These are phyloP conservation scores for Crypturellus tataupa DNA, from an alignment of 2,797 vertebrate genomes.

Conservation along the genomic window DNA sequence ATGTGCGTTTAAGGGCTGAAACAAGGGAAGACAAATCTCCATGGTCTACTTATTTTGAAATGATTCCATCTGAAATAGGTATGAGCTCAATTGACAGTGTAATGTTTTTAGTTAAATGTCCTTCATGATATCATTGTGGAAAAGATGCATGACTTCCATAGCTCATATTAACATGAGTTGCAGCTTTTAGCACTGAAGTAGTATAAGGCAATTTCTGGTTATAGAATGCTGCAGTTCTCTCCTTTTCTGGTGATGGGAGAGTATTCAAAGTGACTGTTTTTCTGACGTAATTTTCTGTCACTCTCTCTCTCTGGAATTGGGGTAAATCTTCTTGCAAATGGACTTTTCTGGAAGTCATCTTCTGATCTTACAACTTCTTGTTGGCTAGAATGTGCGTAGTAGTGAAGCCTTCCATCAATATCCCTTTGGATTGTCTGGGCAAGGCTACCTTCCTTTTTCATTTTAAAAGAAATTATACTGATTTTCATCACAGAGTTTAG, in stretches of 20 bases:
- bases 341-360: not conserved
- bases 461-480: not conserved
- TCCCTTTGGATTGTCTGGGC: not conserved
- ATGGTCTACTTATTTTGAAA: conserved; percentile 25
- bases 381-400: not conserved
- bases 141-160: accelerated
- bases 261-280: not conserved
- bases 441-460: not conserved
- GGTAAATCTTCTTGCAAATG: not conserved
- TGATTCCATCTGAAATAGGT: conserved; percentile 62
- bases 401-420: not conserved
- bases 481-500: not conserved
- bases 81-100: not conserved
- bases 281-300: not conserved
- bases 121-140: not conserved
- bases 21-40: conserved; percentile 30
- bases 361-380: not conserved
- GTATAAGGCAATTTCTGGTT: not conserved
- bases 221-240: not conserved
- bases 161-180: not conserved
- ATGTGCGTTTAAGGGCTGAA: conserved; percentile 57
- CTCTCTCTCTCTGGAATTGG: not conserved
- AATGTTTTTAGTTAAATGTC: not conserved
- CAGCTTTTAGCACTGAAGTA: not conserved
- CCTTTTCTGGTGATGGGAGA: not conserved